phyloP scores from a whole-genome alignment of 35 echinoderm and acorn worm genomes.

The Apostichopus californicus region DNA sequence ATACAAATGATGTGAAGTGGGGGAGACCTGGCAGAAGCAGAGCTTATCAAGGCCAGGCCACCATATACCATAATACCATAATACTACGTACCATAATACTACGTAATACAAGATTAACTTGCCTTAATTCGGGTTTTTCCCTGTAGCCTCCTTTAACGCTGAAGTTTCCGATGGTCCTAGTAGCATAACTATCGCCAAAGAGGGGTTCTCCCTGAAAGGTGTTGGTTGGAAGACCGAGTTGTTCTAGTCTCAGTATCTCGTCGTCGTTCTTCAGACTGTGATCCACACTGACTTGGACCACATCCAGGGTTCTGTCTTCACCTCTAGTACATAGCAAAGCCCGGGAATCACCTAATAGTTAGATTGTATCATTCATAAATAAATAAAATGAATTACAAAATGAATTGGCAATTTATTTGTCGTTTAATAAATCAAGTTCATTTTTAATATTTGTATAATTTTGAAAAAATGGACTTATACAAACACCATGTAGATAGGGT shows the following conservation, averaged over 20 bases:
- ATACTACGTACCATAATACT: no score
- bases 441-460: no score
- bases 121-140: constrained; percentile 75
- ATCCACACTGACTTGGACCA: constrained; percentile 86
- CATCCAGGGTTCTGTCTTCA: constrained; percentile 59
- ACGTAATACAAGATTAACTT: background rate
- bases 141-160: constrained; percentile 91
- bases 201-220: constrained; percentile 61
- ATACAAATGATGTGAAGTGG: no score
- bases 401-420: no score
- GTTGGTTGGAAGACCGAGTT: constrained; percentile 73
- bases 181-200: constrained; percentile 65
- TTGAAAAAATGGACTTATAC: no score
- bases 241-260: constrained; percentile 80
- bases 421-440: no score
- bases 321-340: constrained; percentile 73
- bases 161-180: constrained; percentile 87
- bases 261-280: constrained; percentile 89
- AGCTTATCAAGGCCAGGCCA: no score
- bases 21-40: no score
- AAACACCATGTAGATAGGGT: no score
- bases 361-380: background rate
- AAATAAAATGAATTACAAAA: no score
- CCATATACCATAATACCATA: no score
- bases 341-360: constrained; percentile 80